Percentiles rank a stretch among this genome's conserved stretches.
phyloP scores from a whole-genome alignment of 2,113 vertebrate genomes.

The Toxotes chatareus region DNA sequence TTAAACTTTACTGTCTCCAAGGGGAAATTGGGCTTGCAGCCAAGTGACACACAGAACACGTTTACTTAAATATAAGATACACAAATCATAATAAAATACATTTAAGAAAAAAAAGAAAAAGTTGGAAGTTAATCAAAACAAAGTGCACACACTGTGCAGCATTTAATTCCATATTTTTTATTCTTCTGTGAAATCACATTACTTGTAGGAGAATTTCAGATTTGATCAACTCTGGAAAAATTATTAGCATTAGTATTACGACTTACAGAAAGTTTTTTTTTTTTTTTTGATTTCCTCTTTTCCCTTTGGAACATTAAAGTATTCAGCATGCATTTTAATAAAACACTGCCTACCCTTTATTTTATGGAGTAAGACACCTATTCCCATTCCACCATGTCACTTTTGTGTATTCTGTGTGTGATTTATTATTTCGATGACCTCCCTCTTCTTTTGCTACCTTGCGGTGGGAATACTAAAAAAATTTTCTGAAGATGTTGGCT shows the following conservation, averaged over 20 bases:
- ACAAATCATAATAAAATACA: neutral
- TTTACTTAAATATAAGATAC: neutral
- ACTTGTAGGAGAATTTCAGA: neutral
- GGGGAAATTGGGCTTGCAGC: neutral
- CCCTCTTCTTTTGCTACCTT: neutral
- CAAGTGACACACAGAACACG: neutral
- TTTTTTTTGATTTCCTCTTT: neutral
- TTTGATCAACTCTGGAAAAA: neutral
- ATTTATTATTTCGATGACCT: neutral
- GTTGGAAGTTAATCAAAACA: neutral
- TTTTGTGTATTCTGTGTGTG: neutral
- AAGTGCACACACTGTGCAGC: neutral
- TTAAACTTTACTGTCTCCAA: neutral
- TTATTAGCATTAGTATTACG: neutral
- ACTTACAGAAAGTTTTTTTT: neutral
- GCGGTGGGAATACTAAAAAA: neutral
- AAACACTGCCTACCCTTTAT: neutral
- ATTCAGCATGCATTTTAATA: neutral
- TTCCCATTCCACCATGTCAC: neutral
- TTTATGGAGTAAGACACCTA: neutral
- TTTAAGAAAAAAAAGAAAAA: neutral
- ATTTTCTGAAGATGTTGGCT: constrained; percentile 10
- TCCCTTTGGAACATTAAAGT: neutral
- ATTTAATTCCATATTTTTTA: neutral
- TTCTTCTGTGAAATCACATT: neutral